Evolutionary conservation across 1,140 invertebrate species (phyloP).

Genomic region (Lineus longissimus): DNA sequence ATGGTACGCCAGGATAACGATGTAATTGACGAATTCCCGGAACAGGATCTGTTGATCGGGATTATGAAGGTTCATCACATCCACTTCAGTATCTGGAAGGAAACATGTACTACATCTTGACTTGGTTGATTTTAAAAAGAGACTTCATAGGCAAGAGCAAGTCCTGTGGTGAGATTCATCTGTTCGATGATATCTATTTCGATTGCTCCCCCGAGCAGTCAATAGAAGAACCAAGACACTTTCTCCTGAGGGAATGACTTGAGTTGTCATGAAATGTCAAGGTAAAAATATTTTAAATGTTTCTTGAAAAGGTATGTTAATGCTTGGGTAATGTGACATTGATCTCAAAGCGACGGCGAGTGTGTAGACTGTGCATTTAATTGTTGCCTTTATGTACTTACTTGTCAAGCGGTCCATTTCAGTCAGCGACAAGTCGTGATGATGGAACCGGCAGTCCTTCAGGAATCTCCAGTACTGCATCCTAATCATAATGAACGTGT

Average conservation of each 20-base stretch:
- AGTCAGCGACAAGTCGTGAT: constrained; percentile 39
- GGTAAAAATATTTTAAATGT: too few relatives aligned
- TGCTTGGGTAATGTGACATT: too few relatives aligned
- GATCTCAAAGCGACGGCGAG: too few relatives aligned
- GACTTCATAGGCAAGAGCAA: not conserved
- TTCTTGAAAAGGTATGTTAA: too few relatives aligned
- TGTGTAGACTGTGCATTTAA: too few relatives aligned
- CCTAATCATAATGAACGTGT: constrained; percentile 50
- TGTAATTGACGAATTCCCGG: constrained; percentile 48
- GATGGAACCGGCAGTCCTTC: constrained; percentile 50
- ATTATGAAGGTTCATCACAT: constrained; percentile 35
- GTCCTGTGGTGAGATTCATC: too few relatives aligned
- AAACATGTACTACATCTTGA: constrained; percentile 1
- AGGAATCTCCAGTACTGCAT: constrained; percentile 55
- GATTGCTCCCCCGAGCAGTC: too few relatives aligned
- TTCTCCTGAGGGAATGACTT: too few relatives aligned
- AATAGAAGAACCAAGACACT: too few relatives aligned
- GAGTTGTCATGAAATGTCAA: too few relatives aligned
- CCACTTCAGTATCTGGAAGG: constrained; percentile 32
- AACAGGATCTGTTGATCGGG: constrained; percentile 49
- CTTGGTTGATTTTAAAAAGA: not conserved
- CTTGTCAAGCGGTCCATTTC: constrained; percentile 51
- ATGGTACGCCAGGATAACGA: constrained; percentile 46
- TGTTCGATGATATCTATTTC: too few relatives aligned
- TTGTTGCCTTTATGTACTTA: constrained; percentile 13